Evolutionary conservation across 2,888 invertebrate species (phyloP).

Genomic region (Itoplectis maculator): DNA sequence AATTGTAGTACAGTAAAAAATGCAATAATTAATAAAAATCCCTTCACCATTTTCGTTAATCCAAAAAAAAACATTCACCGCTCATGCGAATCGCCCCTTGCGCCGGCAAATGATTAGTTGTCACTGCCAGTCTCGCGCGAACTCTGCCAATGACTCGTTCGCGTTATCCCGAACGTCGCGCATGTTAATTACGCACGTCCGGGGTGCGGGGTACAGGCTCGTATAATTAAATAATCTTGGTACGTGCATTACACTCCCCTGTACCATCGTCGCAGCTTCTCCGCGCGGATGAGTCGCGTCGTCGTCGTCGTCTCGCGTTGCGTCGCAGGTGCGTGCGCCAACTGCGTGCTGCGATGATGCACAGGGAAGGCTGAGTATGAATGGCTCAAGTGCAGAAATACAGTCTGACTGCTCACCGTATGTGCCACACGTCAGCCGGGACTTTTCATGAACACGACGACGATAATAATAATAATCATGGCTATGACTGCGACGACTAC

Average conservation of each 20-base stretch:
- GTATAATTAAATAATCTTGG: slow-evolving; percentile 57
- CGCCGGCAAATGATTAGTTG: not conserved
- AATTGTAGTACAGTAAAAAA: too few species aligned
- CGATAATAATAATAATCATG: too few species aligned
- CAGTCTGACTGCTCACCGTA: not conserved
- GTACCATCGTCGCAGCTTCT: slow-evolving; percentile 11
- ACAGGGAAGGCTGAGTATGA: not conserved
- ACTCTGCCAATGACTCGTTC: not conserved
- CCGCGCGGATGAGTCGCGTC: too few species aligned
- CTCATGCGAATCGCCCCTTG: too few species aligned
- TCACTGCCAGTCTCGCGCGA: not conserved
- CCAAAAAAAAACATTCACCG: too few species aligned
- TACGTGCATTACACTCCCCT: not conserved
- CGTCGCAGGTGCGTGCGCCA: not conserved
- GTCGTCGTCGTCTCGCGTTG: not conserved
- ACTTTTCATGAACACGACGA: not conserved
- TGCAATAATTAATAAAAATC: too few species aligned
- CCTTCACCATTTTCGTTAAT: too few species aligned
- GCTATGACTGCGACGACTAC: too few species aligned
- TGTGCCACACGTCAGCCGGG: slow-evolving; percentile 15
- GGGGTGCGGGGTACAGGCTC: slow-evolving; percentile 54
- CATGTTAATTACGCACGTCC: slow-evolving; percentile 63
- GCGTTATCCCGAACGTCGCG: slow-evolving; percentile 49
- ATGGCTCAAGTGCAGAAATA: not conserved
- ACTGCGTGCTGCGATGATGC: not conserved